Conservation (phyloP, 2,113 vertebrate species). For the Ptilorrhoa leucosticta region DNA sequence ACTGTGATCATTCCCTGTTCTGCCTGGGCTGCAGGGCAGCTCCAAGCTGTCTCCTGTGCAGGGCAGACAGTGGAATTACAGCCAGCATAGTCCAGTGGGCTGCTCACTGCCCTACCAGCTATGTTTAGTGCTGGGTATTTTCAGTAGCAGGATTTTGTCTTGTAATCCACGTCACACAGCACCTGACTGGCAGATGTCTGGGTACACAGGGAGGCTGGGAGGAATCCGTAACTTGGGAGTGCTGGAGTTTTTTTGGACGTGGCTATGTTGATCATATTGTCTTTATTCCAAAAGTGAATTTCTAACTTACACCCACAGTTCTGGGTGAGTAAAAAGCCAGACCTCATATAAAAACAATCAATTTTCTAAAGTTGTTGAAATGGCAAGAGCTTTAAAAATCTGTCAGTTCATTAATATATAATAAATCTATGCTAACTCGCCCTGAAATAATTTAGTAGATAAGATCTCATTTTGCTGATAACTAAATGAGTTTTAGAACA, state of each 20-base stretch:
- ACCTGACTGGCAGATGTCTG: constrained; percentile 49
- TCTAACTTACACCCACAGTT: not conserved
- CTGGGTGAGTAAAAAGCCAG: not conserved
- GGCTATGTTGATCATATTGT: not conserved
- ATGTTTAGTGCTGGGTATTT: constrained; percentile 29
- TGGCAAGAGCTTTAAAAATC: not conserved
- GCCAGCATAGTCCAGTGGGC: not conserved
- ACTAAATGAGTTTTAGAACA: not conserved
- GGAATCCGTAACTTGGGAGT: not conserved
- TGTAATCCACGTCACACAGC: not conserved
- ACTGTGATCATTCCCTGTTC: not conserved
- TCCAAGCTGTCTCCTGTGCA: not conserved
- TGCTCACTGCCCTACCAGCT: not conserved
- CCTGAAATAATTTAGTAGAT: not conserved
- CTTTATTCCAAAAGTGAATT: not conserved
- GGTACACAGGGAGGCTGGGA: not conserved
- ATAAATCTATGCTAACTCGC: not conserved
- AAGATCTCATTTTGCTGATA: not conserved
- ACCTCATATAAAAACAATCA: not conserved
- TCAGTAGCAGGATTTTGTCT: not conserved
- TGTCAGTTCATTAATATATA: not conserved
- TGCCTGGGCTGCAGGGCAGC: not conserved
- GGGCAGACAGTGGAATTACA: not conserved
- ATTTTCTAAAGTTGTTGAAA: not conserved
- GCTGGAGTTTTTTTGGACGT: not conserved